Base-by-base conservation (phyloP, 53 echinoderm and acorn worm genomes). In the Patiria pectinifera region DNA sequence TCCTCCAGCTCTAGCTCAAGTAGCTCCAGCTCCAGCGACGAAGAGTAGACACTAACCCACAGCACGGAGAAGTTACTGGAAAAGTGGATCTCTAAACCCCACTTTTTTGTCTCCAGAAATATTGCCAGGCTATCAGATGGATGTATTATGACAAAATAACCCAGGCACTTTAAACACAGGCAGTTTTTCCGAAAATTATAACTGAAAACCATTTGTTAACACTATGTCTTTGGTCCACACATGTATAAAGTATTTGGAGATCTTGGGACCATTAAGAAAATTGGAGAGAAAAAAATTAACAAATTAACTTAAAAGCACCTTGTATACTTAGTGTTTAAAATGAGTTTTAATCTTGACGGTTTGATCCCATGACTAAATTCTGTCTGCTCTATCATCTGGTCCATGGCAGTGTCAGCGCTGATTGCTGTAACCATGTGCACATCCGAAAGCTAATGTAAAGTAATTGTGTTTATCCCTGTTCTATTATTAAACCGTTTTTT, bases 21-120 rank as follows among this genome's bases (percentile, higher is more conserved):
- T 79, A 85, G 85, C 82, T 92, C 94, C 23, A 94, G 94, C 82
- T 97, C 97, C 58, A 97, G 97, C 71, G 95, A 95, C n/a, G 93
- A 92, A 48, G 89, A 90, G 69, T 90, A 90, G 43, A 85, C 45
- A 1, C 26, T n/a, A 74, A 24, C 74, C n/a, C 22, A 74, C n/a
- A 74, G 22, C 4, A 16, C 74, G 2, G 3, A 18, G 4, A n/a
- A 23, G 74, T 74, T 24, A 23, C 21, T 1, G 18, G 26, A 44
- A 25, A 77, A 76, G 35, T 11, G 78, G 15, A 72, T 72, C 72
- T 24, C 21, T 19, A 63, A 63, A 59, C 6, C 6, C 60, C 11
- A 11, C n/a, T n/a, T n/a, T n/a, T n/a, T n/a, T 35, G 1, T 35
- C 35, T 35, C 53, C 53, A 53, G 53, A 53, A 53, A 53, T 53